Evolutionary conservation across 2,888 invertebrate species (phyloP).

Genomic region (Augochlorella aurata): DNA sequence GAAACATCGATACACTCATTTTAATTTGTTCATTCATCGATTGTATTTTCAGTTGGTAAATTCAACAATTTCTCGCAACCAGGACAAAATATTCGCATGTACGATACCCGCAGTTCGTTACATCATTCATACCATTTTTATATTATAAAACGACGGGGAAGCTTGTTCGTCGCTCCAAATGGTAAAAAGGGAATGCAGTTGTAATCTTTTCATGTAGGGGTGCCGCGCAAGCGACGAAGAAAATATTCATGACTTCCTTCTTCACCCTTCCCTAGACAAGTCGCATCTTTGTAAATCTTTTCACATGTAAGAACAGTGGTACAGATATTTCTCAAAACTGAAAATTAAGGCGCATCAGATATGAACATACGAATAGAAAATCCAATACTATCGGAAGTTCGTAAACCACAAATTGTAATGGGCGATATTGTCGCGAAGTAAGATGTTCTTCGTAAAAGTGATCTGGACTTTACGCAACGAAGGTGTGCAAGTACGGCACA

Average conservation of each 20-base stretch:
- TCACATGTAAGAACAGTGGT: background rate
- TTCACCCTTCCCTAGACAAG: background rate
- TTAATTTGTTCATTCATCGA: no score
- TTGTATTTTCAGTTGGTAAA: no score
- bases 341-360: background rate
- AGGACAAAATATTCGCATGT: background rate
- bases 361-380: background rate
- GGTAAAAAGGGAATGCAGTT: background rate
- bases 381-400: background rate
- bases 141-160: background rate
- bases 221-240: background rate
- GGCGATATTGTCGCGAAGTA: background rate
- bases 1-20: no score
- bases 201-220: background rate
- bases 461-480: no score
- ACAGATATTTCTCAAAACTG: no score
- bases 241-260: background rate
- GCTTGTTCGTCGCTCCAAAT: background rate
- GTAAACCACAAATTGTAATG: background rate
- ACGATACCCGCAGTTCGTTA: background rate
- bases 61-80: background rate
- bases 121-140: background rate
- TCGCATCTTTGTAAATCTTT: background rate
- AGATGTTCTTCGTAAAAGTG: background rate
- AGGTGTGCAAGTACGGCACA: constrained; percentile 1